Evolutionary conservation across 1,140 invertebrate genomes (phyloP).

Genomic region (Agrilus planipennis): DNA sequence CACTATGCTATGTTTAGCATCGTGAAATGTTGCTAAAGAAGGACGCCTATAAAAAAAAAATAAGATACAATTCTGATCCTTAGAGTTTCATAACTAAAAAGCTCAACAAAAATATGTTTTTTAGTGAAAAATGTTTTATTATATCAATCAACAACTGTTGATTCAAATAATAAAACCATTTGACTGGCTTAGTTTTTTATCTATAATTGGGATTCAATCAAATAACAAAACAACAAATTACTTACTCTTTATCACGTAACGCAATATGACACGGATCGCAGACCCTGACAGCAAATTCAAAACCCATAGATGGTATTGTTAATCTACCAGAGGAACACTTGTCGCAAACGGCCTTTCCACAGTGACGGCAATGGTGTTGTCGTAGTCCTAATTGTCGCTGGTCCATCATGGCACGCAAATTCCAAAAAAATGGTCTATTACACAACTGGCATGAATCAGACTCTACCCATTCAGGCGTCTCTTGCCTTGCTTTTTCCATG

Average conservation of each 20-base stretch:
- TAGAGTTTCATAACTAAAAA: no score
- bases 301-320: slow-evolving; percentile 90
- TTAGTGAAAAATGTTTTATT: no score
- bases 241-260: slow-evolving; percentile 77
- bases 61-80: no score
- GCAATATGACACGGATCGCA: slow-evolving; percentile 83
- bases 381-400: slow-evolving; percentile 81
- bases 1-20: slow-evolving; percentile 84
- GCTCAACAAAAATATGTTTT: no score
- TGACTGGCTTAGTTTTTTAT: no score
- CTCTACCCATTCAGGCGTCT: slow-evolving; percentile 92
- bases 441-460: slow-evolving; percentile 90
- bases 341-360: slow-evolving; percentile 89
- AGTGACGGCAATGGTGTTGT: slow-evolving; percentile 83
- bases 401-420: slow-evolving; percentile 95
- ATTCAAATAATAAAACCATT: no score
- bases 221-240: slow-evolving; percentile 17
- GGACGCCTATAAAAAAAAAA: slow-evolving; percentile 51
- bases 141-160: no score
- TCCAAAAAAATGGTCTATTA: slow-evolving; percentile 95
- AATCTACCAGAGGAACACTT: slow-evolving; percentile 79
- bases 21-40: slow-evolving; percentile 88
- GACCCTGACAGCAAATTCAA: slow-evolving; percentile 93
- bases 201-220: no score
- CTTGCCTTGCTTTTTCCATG: slow-evolving; percentile 66